Evolutionary conservation across 2,888 invertebrate genomes (phyloP).

Genomic region (Lochmaea capreae): DNA sequence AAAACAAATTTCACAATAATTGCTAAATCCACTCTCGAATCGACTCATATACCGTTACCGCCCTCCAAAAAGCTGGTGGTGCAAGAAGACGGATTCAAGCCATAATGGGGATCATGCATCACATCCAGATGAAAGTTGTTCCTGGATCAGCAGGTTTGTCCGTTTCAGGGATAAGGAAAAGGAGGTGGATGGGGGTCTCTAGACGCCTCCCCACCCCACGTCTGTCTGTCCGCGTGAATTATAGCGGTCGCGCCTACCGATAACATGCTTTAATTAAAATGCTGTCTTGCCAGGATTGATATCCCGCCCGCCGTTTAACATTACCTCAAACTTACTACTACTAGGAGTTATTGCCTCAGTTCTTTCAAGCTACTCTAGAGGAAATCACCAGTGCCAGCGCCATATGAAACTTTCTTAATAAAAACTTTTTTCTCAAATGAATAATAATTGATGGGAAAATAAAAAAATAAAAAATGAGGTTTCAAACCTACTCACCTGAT

Average conservation of each 20-base stretch:
- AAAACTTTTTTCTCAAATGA: background rate
- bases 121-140: conserved; percentile 66
- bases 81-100: conserved; percentile 58
- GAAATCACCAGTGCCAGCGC: conserved; percentile 26
- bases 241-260: conserved; percentile 67
- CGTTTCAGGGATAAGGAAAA: conserved; percentile 50
- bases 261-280: conserved; percentile 69
- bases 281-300: conserved; percentile 67
- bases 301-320: conserved; percentile 50
- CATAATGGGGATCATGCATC: conserved; percentile 64
- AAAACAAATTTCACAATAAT: background rate
- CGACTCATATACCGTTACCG: conserved; percentile 20
- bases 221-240: conserved; percentile 64
- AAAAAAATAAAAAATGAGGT: no score
- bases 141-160: conserved; percentile 66
- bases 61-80: conserved; percentile 29
- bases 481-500: no score
- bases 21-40: conserved; percentile 17
- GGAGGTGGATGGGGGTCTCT: conserved; percentile 53
- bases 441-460: no score
- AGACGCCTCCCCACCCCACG: conserved; percentile 51
- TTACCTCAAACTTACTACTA: conserved; percentile 47
- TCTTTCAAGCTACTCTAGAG: conserved; percentile 28
- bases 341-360: conserved; percentile 42
- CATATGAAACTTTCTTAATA: conserved; percentile 22